These are phyloP conservation scores for Ascidia mentula DNA, from an alignment of 23 tunicate species.

Conservation along the genomic window DNA sequence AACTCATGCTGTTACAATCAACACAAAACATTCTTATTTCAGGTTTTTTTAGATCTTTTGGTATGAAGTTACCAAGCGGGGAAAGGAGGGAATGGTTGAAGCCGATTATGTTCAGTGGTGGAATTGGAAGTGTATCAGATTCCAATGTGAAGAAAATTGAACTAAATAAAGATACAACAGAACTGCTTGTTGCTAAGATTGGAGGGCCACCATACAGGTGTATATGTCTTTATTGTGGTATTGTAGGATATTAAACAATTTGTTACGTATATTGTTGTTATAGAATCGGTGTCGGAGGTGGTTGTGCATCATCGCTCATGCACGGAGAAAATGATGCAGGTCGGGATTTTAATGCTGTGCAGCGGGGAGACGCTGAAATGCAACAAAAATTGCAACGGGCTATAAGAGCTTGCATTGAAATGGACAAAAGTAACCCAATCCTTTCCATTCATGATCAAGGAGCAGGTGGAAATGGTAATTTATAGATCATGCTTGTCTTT, in stretches of 20 bases:
- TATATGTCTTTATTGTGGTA: too few relatives aligned
- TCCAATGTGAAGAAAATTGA: conserved; percentile 35
- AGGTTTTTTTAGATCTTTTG: conserved; percentile 83
- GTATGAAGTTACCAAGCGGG: conserved; percentile 32
- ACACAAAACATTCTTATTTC: not conserved
- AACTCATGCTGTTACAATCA: too few relatives aligned
- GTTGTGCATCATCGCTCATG: conserved; percentile 90
- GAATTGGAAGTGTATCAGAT: conserved; percentile 63
- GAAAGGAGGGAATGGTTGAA: conserved; percentile 81
- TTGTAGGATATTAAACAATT: not conserved
- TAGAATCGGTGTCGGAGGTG: conserved; percentile 90
- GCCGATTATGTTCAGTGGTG: conserved; percentile 93
- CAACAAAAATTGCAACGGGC: conserved; percentile 88
- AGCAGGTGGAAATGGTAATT: conserved; percentile 85
- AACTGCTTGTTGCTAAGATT: conserved; percentile 72
- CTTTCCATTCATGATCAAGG: conserved; percentile 93
- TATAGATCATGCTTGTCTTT: too few relatives aligned
- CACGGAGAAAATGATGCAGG: conserved; percentile 64
- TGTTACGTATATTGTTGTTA: conserved; percentile 2
- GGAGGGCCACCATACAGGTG: conserved; percentile 30
- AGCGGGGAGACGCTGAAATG: conserved; percentile 92
- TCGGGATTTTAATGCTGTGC: conserved; percentile 91
- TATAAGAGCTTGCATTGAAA: conserved; percentile 60
- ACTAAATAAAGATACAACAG: conserved; percentile 43
- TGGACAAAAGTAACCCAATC: conserved; percentile 53